phyloP scores from a whole-genome alignment of 2,797 vertebrate genomes.

The Lemur catta region DNA sequence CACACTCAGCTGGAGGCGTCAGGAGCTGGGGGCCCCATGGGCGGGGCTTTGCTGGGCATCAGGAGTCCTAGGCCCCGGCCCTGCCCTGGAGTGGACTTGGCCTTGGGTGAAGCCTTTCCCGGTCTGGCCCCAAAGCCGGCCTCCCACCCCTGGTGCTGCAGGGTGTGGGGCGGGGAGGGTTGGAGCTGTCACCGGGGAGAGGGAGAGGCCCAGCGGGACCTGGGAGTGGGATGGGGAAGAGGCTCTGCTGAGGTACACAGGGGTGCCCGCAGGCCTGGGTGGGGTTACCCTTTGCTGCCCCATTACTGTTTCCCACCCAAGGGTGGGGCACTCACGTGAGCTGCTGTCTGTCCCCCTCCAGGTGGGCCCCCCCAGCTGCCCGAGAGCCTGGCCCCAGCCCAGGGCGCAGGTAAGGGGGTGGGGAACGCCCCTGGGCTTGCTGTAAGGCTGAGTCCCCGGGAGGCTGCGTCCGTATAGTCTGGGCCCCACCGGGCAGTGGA shows the following conservation, averaged over 20 bases:
- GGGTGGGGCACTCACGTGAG: too few relatives aligned
- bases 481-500: rapidly evolving
- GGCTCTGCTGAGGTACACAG: neutral
- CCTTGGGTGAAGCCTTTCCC: neutral
- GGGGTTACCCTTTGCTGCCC: neutral
- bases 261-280: neutral
- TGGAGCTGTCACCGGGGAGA: neutral
- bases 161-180: neutral
- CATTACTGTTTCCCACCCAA: neutral
- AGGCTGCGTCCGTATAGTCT: rapidly evolving
- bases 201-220: rapidly evolving
- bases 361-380: conserved; percentile 57
- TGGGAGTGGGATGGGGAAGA: neutral
- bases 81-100: neutral
- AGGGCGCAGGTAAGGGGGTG: conserved; percentile 22
- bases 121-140: neutral
- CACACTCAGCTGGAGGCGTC: neutral
- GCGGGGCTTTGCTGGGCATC: neutral
- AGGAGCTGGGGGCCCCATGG: neutral
- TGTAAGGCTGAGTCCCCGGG: neutral
- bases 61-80: neutral
- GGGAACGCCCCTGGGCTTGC: too few relatives aligned
- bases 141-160: neutral
- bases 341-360: conserved; percentile 26
- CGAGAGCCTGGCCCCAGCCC: neutral